These are phyloP conservation scores for Dicentrarchus labrax DNA, from an alignment of 2,113 vertebrate genomes.

Conservation along the genomic window DNA sequence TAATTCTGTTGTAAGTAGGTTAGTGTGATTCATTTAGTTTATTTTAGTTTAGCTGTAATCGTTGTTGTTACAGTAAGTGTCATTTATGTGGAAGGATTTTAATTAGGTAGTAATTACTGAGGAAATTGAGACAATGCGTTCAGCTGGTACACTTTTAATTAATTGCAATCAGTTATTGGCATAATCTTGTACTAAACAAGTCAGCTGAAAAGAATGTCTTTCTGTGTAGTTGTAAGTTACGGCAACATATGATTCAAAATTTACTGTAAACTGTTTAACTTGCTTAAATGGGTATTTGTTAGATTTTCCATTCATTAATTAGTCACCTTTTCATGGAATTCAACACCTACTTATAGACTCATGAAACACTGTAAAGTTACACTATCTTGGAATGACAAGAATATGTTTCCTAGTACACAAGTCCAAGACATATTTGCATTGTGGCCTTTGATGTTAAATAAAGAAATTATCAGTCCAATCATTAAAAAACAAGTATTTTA, in stretches of 20 bases:
- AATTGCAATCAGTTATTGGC: background rate
- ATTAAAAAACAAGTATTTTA: too few relatives aligned
- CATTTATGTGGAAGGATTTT: too few relatives aligned
- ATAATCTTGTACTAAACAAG: background rate
- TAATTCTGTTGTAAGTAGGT: too few relatives aligned
- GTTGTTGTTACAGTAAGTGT: too few relatives aligned
- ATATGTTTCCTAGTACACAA: too few relatives aligned
- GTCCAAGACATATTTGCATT: too few relatives aligned
- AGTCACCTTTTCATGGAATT: background rate
- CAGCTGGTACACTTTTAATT: background rate
- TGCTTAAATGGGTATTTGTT: background rate
- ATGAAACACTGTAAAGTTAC: too few relatives aligned
- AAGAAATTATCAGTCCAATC: too few relatives aligned
- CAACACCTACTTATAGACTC: background rate
- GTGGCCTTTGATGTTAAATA: too few relatives aligned
- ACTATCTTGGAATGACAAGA: too few relatives aligned
- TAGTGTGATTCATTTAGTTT: too few relatives aligned
- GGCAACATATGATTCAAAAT: background rate
- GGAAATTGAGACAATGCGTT: background rate
- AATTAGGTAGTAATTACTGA: background rate
- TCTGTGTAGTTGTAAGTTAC: background rate
- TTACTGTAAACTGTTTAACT: background rate
- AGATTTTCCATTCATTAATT: background rate
- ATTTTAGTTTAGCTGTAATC: too few relatives aligned
- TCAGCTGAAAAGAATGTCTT: background rate